Evolutionary conservation across 2,797 vertebrate genomes (phyloP).

Genomic region (Argentina silus): DNA sequence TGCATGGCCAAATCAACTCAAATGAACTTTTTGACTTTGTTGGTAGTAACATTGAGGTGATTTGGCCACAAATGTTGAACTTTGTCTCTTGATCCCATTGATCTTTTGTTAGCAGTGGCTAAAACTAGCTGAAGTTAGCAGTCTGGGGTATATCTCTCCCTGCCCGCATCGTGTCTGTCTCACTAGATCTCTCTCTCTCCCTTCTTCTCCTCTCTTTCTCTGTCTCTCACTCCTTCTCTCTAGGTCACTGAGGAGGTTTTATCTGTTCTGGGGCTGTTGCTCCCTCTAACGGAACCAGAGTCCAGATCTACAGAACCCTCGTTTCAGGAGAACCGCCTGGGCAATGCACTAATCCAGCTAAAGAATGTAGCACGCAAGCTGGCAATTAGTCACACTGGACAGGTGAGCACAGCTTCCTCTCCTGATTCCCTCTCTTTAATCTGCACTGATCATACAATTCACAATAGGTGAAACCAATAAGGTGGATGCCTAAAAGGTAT

Average conservation of each 20-base stretch:
- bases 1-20: no score
- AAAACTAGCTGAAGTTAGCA: no score
- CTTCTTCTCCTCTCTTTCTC: neutral
- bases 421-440: neutral
- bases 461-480: no score
- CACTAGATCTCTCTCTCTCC: neutral
- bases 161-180: neutral
- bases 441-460: no score
- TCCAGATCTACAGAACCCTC: neutral
- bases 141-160: neutral
- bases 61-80: no score
- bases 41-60: no score
- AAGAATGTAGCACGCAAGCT: slow-evolving; percentile 70
- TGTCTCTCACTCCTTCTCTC: neutral
- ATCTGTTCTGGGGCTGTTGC: slow-evolving; percentile 72
- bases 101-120: no score
- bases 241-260: slow-evolving; percentile 78
- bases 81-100: no score
- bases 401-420: slow-evolving; percentile 52
- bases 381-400: slow-evolving; percentile 63
- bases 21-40: no score
- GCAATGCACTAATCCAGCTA: slow-evolving; percentile 67
- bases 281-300: slow-evolving; percentile 60
- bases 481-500: neutral
- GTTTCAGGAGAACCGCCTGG: slow-evolving; percentile 47